Base-by-base conservation (phyloP, 1,140 invertebrate species). In the Muscidifurax raptorellus region DNA sequence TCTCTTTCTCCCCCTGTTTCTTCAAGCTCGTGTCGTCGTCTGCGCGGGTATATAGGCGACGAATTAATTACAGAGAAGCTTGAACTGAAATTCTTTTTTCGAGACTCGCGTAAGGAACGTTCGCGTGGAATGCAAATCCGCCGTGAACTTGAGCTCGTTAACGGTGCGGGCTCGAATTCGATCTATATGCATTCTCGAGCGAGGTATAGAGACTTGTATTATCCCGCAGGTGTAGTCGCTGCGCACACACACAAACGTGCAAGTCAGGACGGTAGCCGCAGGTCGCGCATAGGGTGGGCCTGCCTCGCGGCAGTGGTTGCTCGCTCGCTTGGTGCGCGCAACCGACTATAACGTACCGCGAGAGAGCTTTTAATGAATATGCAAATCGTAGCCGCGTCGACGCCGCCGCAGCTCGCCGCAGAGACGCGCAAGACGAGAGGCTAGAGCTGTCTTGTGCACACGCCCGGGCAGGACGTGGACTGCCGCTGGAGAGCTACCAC, bases 71-170 rank as follows among this genome's bases (percentile, higher is more conserved):
- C 32, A 67, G 64, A n/a, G n/a, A 36, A 7, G 36, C 36, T 36
- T 9, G 36, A 36, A 7, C 36, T 9, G 36, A 36, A 3, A 36
- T 7, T n/a, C n/a, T 36, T 36, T 36, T 36, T 36, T 36, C 36
- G 5, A 5, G 2, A 6, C 36, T 2, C 36, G 0, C 1, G 36
- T 40, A 9, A 7, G 7, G 7, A 40, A 40, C 36, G 32, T 36
- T 9, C 36, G 36, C 36, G 91, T 90, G 89, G 90, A 90, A 92
- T 91, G 91, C 89, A 91, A 92, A 92, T 92, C 87, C 88, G 87
- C 90, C 90, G 89, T 88, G 87, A 91, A 91, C 90, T 92, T 91
- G 85, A 89, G 91, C 15, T 92, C 91, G 90, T 92, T 92, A 92
- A 91, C 88, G 88, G 87, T 90, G 92, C 90, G 88, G 28, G 18